Percentiles rank a stretch among this genome's conserved stretches.
These are phyloP conservation scores for Sarcophaga carnaria DNA, from an alignment of 2,888 invertebrate genomes.

Conservation along the genomic window DNA sequence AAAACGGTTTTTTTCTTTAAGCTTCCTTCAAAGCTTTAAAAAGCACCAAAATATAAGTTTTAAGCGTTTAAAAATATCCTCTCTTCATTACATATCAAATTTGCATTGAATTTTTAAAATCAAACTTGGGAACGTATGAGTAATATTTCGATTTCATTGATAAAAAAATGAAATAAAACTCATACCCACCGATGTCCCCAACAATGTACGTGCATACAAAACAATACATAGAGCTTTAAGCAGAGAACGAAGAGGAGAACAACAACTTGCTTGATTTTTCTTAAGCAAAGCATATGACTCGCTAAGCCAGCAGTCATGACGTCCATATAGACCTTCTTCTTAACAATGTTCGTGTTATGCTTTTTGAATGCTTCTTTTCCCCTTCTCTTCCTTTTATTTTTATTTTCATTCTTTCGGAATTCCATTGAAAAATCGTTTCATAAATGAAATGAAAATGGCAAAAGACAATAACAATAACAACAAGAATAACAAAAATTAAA, in stretches of 20 bases:
- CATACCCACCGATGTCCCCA: slow-evolving; percentile 33
- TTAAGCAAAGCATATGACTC: slow-evolving; percentile 40
- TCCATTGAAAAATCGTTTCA: slow-evolving; percentile 21
- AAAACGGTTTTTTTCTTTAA: too few species aligned
- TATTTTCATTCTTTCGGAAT: not conserved
- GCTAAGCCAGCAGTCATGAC: slow-evolving; percentile 44
- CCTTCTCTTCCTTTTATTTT: not conserved
- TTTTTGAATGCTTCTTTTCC: not conserved
- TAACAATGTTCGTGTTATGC: not conserved
- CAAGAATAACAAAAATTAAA: not conserved
- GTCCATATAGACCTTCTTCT: slow-evolving; percentile 55
- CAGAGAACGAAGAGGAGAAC: not conserved
- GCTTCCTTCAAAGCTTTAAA: too few species aligned
- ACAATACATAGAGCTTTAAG: not conserved
- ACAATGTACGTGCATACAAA: not conserved
- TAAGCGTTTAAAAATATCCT: too few species aligned
- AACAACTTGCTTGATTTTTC: not conserved
- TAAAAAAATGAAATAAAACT: slow-evolving; percentile 13
- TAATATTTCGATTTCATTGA: slow-evolving; percentile 43
- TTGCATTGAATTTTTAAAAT: not conserved
- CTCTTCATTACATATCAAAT: not conserved
- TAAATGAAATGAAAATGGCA: not conserved
- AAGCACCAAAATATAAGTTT: too few species aligned
- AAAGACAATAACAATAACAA: not conserved
- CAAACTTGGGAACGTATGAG: slow-evolving; percentile 28